Conservation (phyloP, 2,797 vertebrate genomes). For the Anabacerthia variegaticeps region DNA sequence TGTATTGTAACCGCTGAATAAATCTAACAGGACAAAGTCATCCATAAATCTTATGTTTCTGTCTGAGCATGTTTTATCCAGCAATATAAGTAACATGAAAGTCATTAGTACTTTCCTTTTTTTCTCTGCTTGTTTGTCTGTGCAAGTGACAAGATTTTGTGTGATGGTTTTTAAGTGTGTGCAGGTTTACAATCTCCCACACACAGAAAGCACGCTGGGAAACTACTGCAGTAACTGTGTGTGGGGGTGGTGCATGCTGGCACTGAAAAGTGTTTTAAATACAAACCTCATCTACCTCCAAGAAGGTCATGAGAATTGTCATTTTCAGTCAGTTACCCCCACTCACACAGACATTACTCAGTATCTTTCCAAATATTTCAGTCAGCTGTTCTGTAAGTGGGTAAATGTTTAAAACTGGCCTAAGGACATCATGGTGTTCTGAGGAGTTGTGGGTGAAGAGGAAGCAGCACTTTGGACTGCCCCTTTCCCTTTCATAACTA, state of each 20-base stretch:
- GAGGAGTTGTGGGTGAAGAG: background rate
- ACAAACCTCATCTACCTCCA: background rate
- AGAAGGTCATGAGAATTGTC: background rate
- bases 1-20: background rate
- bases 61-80: background rate
- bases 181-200: background rate
- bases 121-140: background rate
- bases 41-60: background rate
- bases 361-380: background rate
- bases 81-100: background rate
- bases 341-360: background rate
- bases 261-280: background rate
- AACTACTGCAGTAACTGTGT: background rate
- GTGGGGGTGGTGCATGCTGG: background rate
- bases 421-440: background rate
- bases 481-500: background rate
- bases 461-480: background rate
- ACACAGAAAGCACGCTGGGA: background rate
- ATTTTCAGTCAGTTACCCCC: background rate
- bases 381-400: background rate
- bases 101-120: background rate
- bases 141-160: background rate
- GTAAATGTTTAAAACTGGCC: background rate
- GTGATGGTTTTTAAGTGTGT: accelerated
- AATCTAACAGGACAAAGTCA: background rate